These are phyloP conservation scores for Atopsyche davidsoni DNA, from an alignment of 1,140 invertebrate genomes.

Conservation along the genomic window DNA sequence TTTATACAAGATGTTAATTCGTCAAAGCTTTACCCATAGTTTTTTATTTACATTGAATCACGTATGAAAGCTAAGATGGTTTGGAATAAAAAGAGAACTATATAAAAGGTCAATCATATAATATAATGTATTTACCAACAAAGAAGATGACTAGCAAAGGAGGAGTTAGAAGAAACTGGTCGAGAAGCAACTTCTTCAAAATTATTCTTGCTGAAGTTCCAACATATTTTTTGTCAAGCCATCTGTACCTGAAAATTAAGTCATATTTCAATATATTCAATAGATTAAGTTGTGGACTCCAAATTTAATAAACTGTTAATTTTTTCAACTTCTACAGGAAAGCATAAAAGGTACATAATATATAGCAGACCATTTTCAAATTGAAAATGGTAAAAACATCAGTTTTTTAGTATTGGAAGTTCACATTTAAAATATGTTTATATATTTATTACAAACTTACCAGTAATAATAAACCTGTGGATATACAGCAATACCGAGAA, in stretches of 20 bases:
- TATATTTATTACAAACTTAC: conserved; percentile 22
- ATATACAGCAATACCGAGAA: conserved; percentile 28
- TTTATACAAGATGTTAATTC: no score
- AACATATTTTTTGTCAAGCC: conserved; percentile 62
- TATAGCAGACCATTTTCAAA: neutral
- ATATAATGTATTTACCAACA: conserved; percentile 50
- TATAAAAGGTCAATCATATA: no score
- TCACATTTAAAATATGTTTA: conserved; percentile 3
- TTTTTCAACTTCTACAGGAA: no score
- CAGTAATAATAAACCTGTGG: conserved; percentile 32
- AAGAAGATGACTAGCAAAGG: conserved; percentile 63
- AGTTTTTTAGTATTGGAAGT: neutral
- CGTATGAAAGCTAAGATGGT: no score
- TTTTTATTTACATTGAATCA: no score
- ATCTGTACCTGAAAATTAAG: conserved; percentile 63
- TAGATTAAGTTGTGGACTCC: no score
- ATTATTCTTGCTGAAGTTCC: conserved; percentile 59
- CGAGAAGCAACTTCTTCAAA: conserved; percentile 63
- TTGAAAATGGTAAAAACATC: neutral
- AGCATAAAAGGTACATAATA: no score
- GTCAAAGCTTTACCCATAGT: no score
- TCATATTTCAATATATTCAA: neutral
- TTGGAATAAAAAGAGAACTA: no score
- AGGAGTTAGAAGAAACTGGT: conserved; percentile 73
- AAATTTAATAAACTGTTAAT: no score